Evolutionary conservation across 2,113 vertebrate species (phyloP).

Genomic region (Takifugu flavidus): DNA sequence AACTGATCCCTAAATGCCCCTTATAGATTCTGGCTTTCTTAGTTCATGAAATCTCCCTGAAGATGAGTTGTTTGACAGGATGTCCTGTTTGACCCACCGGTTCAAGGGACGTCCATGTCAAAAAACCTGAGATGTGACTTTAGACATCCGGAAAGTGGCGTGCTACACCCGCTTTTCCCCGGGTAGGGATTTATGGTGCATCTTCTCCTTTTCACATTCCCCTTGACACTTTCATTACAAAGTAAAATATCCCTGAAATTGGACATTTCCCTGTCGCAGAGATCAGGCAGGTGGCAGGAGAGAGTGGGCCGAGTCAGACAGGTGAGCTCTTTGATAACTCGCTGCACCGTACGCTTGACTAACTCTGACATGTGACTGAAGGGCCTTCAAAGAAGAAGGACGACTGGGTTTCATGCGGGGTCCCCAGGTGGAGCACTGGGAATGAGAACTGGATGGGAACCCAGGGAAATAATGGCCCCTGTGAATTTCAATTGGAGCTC

Average conservation of each 20-base stretch:
- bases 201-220: constrained; percentile 33
- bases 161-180: constrained; percentile 12
- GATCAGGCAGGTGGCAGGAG: constrained; percentile 20
- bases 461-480: constrained; percentile 18
- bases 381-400: constrained; percentile 26
- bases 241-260: constrained; percentile 60
- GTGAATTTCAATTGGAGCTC: constrained; percentile 47
- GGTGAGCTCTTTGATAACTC: constrained; percentile 51
- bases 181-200: constrained; percentile 46
- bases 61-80: not conserved
- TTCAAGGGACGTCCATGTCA: constrained; percentile 2
- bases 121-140: not conserved
- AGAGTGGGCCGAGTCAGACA: constrained; percentile 24
- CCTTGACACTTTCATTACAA: constrained; percentile 62
- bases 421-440: not conserved
- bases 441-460: constrained; percentile 22
- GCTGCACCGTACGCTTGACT: constrained; percentile 33
- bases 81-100: constrained; percentile 11
- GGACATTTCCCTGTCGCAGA: constrained; percentile 35
- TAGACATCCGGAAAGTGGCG: not conserved
- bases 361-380: constrained; percentile 48
- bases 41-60: not conserved
- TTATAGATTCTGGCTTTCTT: not conserved
- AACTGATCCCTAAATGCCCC: too few relatives aligned
- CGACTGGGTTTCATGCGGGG: not conserved